Base-by-base conservation (phyloP, 1,140 invertebrate genomes). In the Pachyrhynchus sulphureomaculatus region DNA sequence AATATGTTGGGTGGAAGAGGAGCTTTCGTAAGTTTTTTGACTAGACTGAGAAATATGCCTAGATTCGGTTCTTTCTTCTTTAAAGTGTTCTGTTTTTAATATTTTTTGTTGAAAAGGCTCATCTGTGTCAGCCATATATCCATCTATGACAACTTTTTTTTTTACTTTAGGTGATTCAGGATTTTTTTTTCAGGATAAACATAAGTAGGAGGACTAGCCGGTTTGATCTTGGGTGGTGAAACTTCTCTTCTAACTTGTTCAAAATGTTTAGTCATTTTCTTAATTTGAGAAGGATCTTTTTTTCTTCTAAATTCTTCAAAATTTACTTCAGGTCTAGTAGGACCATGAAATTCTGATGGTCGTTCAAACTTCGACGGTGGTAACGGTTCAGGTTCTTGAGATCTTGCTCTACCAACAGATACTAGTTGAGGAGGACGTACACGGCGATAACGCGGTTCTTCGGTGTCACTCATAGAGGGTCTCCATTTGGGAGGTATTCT, bases 41-140 rank as follows among this genome's bases (percentile, higher is more conserved):
- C 51, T 65, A n/a, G 68, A 64, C 47, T 71, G 67, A 24, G 64
- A 68, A 53, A 60, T 41, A 51, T 73, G 69, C 41, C 56, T 68
- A 32, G 63, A 65, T 37, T 70, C 69, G 6, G 64, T 66, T 51
- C 42, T 68, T 58, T 74, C 66, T 55, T 75, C 72, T 32, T 68
- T 71, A 44, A 56, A 65, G 42, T 70, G 64, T 54, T 75, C 73
- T 10, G 52, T 67, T 57, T 68, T 74, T 6, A 66, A 32, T 1
- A 73, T 72, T 53, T 78, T 78, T 32, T 72, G 70, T 44, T 72
- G 76, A 15, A 80, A 75, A 0, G 83, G 82, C 62, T 88, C 87
- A 65, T 88, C 85, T 0, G 87, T 89, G 68, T 89, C 88, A 1
- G 88, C 88, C 71, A 85, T 85, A 65, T 89, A 89, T 12, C 88